These are phyloP conservation scores for Dromas ardeola DNA, from an alignment of 2,113 vertebrate species.

Conservation along the genomic window DNA sequence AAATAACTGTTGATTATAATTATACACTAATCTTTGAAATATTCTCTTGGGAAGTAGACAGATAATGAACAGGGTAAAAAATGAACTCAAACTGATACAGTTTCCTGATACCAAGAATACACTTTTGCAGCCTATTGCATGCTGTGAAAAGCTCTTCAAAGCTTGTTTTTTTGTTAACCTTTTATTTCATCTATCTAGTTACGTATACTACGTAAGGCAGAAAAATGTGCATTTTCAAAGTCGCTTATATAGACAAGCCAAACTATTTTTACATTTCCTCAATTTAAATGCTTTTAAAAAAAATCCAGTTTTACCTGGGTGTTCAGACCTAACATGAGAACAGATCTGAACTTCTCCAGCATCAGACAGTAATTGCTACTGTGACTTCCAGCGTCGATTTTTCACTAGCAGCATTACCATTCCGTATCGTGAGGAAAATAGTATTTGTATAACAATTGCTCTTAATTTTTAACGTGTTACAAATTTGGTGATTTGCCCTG, in stretches of 20 bases:
- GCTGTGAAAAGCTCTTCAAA: not conserved
- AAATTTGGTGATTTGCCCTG: not conserved
- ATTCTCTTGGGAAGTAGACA: slow-evolving; percentile 27
- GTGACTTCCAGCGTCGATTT: not conserved
- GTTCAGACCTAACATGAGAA: not conserved
- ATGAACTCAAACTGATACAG: not conserved
- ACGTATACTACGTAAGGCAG: not conserved
- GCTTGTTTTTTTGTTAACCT: not conserved
- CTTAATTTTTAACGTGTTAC: not conserved
- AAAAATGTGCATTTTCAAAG: not conserved
- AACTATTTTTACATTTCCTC: not conserved
- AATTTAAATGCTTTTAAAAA: not conserved
- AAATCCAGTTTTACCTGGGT: not conserved
- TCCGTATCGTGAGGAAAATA: not conserved
- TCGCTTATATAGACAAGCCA: not conserved
- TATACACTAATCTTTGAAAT: slow-evolving; percentile 45
- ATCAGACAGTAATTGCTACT: not conserved
- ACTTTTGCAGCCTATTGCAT: not conserved
- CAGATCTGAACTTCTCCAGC: not conserved
- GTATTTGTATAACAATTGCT: not conserved
- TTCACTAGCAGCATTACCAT: not conserved
- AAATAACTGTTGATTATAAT: slow-evolving; percentile 68
- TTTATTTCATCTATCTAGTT: not conserved
- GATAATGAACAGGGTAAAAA: slow-evolving; percentile 31
- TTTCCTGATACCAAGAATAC: not conserved